Evolutionary conservation across 1,140 invertebrate species (phyloP).

Genomic region (Leptinotarsa undecemlineata): DNA sequence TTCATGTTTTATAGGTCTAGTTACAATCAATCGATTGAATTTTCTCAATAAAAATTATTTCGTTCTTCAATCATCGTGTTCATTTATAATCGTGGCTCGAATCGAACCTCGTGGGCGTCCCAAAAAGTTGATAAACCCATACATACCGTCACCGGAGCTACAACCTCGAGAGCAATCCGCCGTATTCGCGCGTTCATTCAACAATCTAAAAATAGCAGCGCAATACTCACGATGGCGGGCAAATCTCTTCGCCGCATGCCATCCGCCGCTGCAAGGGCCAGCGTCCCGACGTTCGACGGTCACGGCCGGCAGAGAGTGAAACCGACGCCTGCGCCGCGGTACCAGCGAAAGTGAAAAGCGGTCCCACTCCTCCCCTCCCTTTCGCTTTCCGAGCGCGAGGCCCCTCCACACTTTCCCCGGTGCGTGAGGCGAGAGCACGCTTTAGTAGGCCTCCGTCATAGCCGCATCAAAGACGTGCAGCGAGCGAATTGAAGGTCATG

Average conservation of each 20-base stretch:
- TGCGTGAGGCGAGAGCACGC: constrained; percentile 30
- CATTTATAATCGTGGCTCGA: no score
- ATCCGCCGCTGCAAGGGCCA: constrained; percentile 23
- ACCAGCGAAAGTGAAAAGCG: constrained; percentile 55
- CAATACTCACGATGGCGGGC: constrained; percentile 16
- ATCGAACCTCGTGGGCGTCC: not conserved
- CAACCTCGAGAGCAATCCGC: no score
- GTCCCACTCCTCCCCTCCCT: constrained; percentile 50
- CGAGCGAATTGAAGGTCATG: constrained; percentile 37
- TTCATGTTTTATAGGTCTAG: no score
- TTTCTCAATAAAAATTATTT: no score
- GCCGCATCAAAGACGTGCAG: constrained; percentile 48
- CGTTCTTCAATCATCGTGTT: no score
- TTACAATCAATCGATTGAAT: no score
- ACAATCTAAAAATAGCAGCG: constrained; percentile 4
- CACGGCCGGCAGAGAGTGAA: constrained; percentile 49
- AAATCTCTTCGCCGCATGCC: constrained; percentile 3
- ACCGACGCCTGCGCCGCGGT: constrained; percentile 48
- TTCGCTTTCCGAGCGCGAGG: constrained; percentile 50
- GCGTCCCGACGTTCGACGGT: constrained; percentile 42
- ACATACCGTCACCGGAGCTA: no score
- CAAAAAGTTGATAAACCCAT: not conserved
- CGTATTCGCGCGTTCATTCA: not conserved
- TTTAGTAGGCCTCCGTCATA: constrained; percentile 52
- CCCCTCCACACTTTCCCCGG: constrained; percentile 48